Conservation (phyloP, 2,797 vertebrate species). For the Alectoris magna region DNA sequence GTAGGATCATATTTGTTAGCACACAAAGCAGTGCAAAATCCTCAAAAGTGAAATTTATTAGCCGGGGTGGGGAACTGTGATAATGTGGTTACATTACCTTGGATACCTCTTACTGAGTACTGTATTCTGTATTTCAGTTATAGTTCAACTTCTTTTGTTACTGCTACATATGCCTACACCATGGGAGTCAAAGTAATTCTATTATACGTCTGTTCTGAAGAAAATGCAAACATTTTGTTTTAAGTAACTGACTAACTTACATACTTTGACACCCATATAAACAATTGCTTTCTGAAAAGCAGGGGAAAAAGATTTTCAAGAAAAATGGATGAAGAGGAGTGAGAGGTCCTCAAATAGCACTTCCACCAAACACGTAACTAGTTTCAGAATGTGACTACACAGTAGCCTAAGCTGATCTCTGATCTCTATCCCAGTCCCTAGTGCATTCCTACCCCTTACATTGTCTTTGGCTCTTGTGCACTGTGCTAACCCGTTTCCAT, state of each 20-base stretch:
- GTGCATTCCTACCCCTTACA: not conserved
- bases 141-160: not conserved
- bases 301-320: not conserved
- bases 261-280: not conserved
- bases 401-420: not conserved
- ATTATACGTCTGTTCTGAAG: not conserved
- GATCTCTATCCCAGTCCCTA: not conserved
- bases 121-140: not conserved
- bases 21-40: not conserved
- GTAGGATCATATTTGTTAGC: not conserved
- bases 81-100: not conserved
- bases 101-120: not conserved
- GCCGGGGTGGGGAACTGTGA: not conserved
- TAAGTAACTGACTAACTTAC: not conserved
- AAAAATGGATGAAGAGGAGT: not conserved
- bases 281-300: not conserved
- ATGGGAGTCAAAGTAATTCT: not conserved
- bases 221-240: constrained; percentile 55
- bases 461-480: not conserved
- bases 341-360: not conserved
- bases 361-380: not conserved
- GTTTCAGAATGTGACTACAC: not conserved
- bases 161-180: not conserved
- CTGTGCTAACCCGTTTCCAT: not conserved
- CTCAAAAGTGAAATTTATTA: rapidly evolving